These are phyloP conservation scores for Bruchidius siliquastri DNA, from an alignment of 2,888 invertebrate genomes.

Conservation along the genomic window DNA sequence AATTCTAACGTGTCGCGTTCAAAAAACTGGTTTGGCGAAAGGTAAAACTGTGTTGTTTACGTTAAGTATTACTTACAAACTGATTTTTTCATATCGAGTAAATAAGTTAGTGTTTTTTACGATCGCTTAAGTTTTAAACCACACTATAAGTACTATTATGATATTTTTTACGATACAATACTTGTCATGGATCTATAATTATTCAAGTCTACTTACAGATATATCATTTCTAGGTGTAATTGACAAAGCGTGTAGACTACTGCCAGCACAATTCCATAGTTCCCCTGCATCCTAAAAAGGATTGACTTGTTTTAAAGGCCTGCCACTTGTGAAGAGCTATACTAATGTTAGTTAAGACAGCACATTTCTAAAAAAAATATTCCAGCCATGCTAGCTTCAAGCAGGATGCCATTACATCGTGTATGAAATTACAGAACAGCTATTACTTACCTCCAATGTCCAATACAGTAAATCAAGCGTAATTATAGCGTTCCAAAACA, in stretches of 20 bases:
- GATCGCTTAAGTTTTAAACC: too few relatives aligned
- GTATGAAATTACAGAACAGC: constrained; percentile 3
- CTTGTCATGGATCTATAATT: too few relatives aligned
- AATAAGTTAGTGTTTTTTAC: too few relatives aligned
- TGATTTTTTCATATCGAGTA: too few relatives aligned
- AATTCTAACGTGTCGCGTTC: too few relatives aligned
- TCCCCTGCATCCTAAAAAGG: constrained; percentile 47
- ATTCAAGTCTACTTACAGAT: constrained; percentile 36
- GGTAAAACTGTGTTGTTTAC: too few relatives aligned
- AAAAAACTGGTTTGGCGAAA: too few relatives aligned
- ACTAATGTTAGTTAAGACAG: not conserved
- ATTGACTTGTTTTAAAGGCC: not conserved
- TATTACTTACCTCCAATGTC: constrained; percentile 10
- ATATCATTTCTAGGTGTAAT: constrained; percentile 52
- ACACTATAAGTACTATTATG: too few relatives aligned
- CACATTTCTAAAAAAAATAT: not conserved
- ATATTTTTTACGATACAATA: too few relatives aligned
- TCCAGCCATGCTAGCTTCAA: not conserved
- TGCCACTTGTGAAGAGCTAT: not conserved
- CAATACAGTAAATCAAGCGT: not conserved
- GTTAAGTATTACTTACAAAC: too few relatives aligned
- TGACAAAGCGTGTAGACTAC: constrained; percentile 52
- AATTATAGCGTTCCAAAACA: too few relatives aligned
- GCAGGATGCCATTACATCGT: not conserved
- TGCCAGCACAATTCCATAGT: constrained; percentile 50